Conservation (phyloP, 2,888 invertebrate genomes). For the Drosophila affinis region DNA sequence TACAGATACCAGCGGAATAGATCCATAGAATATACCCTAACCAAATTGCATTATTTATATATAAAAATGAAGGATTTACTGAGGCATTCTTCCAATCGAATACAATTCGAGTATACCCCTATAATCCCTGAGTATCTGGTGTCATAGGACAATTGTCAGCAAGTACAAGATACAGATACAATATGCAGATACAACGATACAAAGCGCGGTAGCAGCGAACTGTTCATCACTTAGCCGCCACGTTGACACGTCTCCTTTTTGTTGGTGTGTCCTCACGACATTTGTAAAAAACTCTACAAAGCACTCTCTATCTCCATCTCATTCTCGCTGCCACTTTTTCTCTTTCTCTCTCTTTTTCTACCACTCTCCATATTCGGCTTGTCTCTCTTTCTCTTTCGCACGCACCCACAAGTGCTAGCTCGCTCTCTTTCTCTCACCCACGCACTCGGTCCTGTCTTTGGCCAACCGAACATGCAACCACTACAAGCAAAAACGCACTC, state of each 20-base stretch:
- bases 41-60: no score
- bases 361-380: constrained; percentile 19
- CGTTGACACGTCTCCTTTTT: constrained; percentile 56
- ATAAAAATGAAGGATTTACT: neutral
- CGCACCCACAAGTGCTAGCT: constrained; percentile 18
- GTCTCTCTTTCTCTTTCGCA: constrained; percentile 6
- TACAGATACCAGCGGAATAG: no score
- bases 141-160: constrained; percentile 51
- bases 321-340: constrained; percentile 12
- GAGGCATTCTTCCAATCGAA: constrained; percentile 4
- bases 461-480: constrained; percentile 61
- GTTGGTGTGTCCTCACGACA: constrained; percentile 52
- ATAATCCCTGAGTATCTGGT: neutral
- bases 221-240: constrained; percentile 74
- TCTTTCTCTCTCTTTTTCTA: constrained; percentile 19
- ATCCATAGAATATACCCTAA: no score
- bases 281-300: constrained; percentile 69
- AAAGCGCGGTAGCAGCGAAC: constrained; percentile 50
- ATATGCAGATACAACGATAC: constrained; percentile 37
- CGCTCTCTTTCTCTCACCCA: constrained; percentile 29
- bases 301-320: constrained; percentile 31
- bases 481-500: constrained; percentile 65
- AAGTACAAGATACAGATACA: constrained; percentile 34
- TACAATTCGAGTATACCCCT: constrained; percentile 9
- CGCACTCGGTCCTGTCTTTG: constrained; percentile 46